These are phyloP conservation scores for Hyperopisus bebe DNA, from an alignment of 2,113 vertebrate genomes.

Conservation along the genomic window DNA sequence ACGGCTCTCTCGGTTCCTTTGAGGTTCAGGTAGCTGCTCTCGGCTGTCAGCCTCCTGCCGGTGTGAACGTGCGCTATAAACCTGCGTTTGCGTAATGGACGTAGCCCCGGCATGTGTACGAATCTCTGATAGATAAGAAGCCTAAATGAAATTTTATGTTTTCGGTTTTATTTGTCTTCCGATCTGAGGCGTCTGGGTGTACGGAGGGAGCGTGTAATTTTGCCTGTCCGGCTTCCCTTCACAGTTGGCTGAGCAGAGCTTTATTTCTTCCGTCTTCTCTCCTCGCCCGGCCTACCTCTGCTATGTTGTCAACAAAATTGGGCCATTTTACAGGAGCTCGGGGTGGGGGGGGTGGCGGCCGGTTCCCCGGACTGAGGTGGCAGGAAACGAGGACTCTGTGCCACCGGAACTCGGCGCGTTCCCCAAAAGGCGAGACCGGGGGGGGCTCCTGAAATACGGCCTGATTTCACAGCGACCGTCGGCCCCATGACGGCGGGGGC, in stretches of 20 bases:
- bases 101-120: background rate
- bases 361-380: background rate
- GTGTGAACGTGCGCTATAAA: background rate
- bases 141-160: background rate
- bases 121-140: background rate
- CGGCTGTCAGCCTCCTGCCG: background rate
- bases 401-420: background rate
- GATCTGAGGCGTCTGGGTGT: background rate
- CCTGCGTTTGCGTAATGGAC: background rate
- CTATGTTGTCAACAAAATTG: background rate
- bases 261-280: conserved; percentile 9
- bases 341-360: background rate
- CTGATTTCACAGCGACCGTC: background rate
- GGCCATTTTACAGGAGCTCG: background rate
- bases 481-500: background rate
- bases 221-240: conserved; percentile 22
- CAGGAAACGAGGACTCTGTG: background rate
- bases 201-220: background rate
- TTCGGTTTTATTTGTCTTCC: background rate
- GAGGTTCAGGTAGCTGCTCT: background rate
- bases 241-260: conserved; percentile 31
- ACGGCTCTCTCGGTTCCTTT: background rate
- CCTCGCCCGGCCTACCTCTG: conserved; percentile 1
- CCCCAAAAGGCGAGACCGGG: background rate
- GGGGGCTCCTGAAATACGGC: background rate